These are phyloP conservation scores for Scaptodrosophila latifasciaeformis DNA, from an alignment of 2,888 invertebrate species.

Conservation along the genomic window DNA sequence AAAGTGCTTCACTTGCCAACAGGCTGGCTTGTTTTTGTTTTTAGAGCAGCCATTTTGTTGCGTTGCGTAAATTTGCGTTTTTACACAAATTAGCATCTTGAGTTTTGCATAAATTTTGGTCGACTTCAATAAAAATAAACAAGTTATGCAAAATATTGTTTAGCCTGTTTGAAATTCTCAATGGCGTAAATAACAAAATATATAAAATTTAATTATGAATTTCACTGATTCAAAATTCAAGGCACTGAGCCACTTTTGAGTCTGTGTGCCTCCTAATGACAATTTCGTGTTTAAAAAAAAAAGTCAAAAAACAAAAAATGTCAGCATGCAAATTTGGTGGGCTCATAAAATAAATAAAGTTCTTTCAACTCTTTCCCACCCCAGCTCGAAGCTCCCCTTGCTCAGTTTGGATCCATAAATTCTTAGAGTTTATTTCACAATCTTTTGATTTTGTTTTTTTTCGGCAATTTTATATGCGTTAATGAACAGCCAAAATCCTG, in stretches of 20 bases:
- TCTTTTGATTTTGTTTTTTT: constrained; percentile 54
- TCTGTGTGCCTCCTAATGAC: constrained; percentile 53
- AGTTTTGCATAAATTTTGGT: constrained; percentile 50
- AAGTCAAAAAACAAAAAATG: constrained; percentile 46
- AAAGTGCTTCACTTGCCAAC: too few species aligned
- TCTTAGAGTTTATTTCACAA: constrained; percentile 44
- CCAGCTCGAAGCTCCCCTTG: constrained; percentile 1
- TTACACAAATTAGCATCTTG: constrained; percentile 53
- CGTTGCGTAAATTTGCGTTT: constrained; percentile 43
- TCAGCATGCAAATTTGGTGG: constrained; percentile 54
- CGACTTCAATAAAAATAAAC: constrained; percentile 37
- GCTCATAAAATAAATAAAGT: constrained; percentile 52
- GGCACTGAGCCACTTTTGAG: too few species aligned
- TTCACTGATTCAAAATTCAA: too few species aligned
- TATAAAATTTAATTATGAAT: constrained; percentile 3
- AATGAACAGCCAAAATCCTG: constrained; percentile 44
- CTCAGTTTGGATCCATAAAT: constrained; percentile 49
- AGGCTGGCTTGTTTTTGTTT: too few species aligned
- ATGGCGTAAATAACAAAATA: constrained; percentile 31
- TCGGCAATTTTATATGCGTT: constrained; percentile 47
- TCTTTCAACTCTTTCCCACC: not conserved
- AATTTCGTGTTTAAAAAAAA: constrained; percentile 45
- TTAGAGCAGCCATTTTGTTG: constrained; percentile 52
- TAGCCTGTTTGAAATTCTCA: constrained; percentile 50
- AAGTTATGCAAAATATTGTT: constrained; percentile 35